Evolutionary conservation across 2,888 invertebrate genomes (phyloP).

Genomic region (Lasius fuliginosus): DNA sequence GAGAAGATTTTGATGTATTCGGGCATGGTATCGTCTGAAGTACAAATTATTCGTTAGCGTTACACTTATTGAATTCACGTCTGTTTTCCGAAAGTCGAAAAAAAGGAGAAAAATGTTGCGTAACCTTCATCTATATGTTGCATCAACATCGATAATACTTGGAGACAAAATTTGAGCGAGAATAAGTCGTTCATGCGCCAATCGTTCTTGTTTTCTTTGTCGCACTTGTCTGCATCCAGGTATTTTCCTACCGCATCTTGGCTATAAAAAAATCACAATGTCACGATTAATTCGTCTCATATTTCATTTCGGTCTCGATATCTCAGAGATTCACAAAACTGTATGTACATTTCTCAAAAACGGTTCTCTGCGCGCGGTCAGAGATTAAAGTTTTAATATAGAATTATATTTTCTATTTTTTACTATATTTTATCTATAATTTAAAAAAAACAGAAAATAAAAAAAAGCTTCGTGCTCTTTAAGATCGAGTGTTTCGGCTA

Average conservation of each 20-base stretch:
- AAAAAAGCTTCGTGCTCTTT: neutral
- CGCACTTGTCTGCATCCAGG: conserved; percentile 74
- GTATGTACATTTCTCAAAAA: neutral
- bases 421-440: neutral
- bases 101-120: neutral
- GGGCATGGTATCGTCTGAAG: conserved; percentile 80
- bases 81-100: neutral
- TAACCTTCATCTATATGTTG: conserved; percentile 83
- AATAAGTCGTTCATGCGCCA: conserved; percentile 78
- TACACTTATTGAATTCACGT: neutral
- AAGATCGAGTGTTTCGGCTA: neutral
- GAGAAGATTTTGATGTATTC: conserved; percentile 84
- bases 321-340: neutral
- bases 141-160: conserved; percentile 82
- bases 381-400: neutral
- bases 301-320: neutral
- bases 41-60: neutral
- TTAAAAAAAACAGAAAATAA: neutral
- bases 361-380: neutral
- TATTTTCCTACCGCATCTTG: conserved; percentile 75
- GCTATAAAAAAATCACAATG: conserved; percentile 45
- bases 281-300: neutral
- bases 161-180: conserved; percentile 82
- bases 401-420: neutral
- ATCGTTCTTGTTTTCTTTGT: conserved; percentile 58